Conservation (phyloP, 2,113 vertebrate genomes). For the Puffinus mauretanicus region DNA sequence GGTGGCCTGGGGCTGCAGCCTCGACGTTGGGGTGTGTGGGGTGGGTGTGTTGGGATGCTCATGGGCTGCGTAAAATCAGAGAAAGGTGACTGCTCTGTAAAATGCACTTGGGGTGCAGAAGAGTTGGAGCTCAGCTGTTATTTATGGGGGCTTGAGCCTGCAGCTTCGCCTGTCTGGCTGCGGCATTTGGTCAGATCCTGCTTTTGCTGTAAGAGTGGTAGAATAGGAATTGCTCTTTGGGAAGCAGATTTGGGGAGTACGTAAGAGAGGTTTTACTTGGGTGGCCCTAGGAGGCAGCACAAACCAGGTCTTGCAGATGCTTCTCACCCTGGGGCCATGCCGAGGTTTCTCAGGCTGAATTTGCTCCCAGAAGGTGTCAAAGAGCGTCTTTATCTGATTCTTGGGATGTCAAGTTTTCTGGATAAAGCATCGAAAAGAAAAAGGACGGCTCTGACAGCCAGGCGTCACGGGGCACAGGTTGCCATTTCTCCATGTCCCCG, state of each 20-base stretch:
- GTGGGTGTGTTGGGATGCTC: background rate
- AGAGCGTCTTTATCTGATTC: background rate
- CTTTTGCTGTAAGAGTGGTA: background rate
- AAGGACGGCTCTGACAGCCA: background rate
- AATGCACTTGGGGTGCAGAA: background rate
- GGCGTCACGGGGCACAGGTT: background rate
- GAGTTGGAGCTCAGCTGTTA: background rate
- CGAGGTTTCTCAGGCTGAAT: background rate
- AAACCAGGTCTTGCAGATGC: background rate
- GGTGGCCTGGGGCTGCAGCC: background rate
- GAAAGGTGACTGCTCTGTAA: fast-evolving
- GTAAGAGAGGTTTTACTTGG: background rate
- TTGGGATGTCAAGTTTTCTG: background rate
- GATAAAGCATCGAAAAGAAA: background rate
- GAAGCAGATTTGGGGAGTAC: background rate
- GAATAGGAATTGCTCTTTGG: background rate
- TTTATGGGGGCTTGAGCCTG: background rate
- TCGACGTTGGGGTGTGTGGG: fast-evolving
- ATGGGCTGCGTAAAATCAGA: background rate
- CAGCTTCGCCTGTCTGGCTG: background rate
- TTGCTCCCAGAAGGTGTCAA: background rate
- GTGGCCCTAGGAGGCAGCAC: background rate
- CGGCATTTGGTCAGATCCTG: background rate
- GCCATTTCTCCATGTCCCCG: background rate
- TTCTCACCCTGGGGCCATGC: background rate